Evolutionary conservation across 37 sponge, comb jelly and placozoan genomes (phyloP).

Genomic region (Aphrocallistes beatrix): DNA sequence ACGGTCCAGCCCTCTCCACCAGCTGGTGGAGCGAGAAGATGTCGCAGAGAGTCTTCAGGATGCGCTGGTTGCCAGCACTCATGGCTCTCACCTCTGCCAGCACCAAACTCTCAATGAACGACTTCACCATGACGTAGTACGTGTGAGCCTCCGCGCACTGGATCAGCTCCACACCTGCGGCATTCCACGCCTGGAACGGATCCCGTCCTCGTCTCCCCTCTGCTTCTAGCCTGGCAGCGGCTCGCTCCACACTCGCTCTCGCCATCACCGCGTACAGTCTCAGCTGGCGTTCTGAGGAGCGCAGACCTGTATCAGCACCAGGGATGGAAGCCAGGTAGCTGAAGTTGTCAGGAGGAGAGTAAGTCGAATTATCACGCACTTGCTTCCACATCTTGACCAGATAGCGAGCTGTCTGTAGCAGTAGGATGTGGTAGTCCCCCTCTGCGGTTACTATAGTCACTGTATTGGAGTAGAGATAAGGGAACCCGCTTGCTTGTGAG

Average conservation of each 20-base stretch:
- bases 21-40: not conserved
- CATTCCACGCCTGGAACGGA: constrained; percentile 1
- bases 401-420: constrained; percentile 80
- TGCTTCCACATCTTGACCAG: not conserved
- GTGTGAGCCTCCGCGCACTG: not conserved
- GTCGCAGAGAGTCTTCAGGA: not conserved
- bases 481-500: constrained; percentile 71
- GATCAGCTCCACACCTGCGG: not conserved
- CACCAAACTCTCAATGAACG: not conserved
- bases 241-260: not conserved
- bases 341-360: not conserved
- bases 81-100: not conserved
- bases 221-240: not conserved
- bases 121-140: not conserved
- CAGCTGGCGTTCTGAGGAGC: not conserved
- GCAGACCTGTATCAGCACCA: too few species aligned
- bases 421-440: constrained; percentile 84
- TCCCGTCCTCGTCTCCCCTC: not conserved
- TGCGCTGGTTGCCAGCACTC: not conserved
- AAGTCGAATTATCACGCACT: not conserved
- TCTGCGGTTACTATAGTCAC: constrained; percentile 54
- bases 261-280: not conserved
- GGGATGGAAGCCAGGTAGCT: not conserved
- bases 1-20: not conserved
- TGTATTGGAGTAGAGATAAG: constrained; percentile 48